Percentiles rank a stretch among this genome's conserved stretches.
phyloP scores from a whole-genome alignment of 2,113 vertebrate genomes.

The Galeopterus variegatus region DNA sequence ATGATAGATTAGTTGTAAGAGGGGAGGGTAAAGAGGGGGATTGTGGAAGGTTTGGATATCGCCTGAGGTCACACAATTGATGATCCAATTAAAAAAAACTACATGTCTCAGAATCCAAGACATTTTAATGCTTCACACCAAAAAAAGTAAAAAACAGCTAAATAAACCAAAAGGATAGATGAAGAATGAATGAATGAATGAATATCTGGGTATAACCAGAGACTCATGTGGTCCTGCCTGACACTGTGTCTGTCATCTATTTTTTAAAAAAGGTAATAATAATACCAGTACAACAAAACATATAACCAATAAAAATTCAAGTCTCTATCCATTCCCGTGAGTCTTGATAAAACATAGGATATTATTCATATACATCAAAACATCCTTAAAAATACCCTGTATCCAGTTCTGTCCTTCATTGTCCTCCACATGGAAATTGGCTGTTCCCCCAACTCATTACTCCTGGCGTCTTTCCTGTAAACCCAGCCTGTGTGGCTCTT shows the following conservation, averaged over 20 bases:
- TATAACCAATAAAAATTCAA: background rate
- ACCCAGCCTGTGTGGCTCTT: rapidly evolving
- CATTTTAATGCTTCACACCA: background rate
- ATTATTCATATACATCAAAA: background rate
- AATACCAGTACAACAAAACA: background rate
- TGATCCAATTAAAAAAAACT: background rate
- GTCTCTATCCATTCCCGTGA: background rate
- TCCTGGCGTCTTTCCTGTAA: background rate
- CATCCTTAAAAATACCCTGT: background rate
- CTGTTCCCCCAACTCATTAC: background rate
- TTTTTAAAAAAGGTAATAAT: background rate
- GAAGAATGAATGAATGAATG: no score
- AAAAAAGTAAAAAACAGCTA: background rate
- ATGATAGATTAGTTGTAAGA: constrained; percentile 89
- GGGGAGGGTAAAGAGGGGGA: rapidly evolving
- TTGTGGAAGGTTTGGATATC: background rate
- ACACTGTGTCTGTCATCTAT: background rate
- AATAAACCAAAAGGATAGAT: background rate
- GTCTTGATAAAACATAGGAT: background rate
- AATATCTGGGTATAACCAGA: background rate
- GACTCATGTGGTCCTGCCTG: background rate
- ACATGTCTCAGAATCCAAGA: background rate
- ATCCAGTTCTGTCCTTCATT: background rate
- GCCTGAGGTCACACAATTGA: background rate
- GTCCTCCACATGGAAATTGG: background rate